Evolutionary conservation across 30 jellyfish, hydroid and myxozoan species (phyloP).

Genomic region (Aurelia sp.): DNA sequence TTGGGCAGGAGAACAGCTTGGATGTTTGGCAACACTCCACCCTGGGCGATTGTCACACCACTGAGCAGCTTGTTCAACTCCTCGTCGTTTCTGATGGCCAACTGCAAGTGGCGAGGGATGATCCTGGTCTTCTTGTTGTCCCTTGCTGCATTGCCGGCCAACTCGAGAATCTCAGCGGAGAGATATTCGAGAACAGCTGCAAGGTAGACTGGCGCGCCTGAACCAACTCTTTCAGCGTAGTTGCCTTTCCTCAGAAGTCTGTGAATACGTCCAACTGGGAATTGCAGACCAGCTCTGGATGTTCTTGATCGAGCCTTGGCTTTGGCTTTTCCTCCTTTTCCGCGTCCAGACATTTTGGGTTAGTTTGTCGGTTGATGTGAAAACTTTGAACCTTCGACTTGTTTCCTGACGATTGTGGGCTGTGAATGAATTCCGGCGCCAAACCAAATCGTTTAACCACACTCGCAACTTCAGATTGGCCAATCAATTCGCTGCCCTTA

Average conservation of each 20-base stretch:
- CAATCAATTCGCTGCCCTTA: too few relatives aligned
- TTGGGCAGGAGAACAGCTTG: conserved; percentile 96
- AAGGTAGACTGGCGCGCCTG: conserved; percentile 95
- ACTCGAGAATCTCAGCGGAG: conserved; percentile 94
- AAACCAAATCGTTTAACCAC: too few relatives aligned
- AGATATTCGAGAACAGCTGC: conserved; percentile 96
- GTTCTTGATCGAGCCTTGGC: conserved; percentile 85
- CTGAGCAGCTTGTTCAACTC: conserved; percentile 89
- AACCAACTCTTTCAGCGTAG: conserved; percentile 90
- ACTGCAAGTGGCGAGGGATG: conserved; percentile 92
- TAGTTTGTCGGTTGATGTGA: background rate
- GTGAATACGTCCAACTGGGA: conserved; percentile 96
- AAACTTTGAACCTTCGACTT: too few relatives aligned
- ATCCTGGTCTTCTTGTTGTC: conserved; percentile 91
- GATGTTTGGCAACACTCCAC: conserved; percentile 96
- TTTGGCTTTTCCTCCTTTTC: conserved; percentile 90
- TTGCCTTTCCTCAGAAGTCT: conserved; percentile 84
- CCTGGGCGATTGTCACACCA: conserved; percentile 97
- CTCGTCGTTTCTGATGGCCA: conserved; percentile 96
- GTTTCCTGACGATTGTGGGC: too few relatives aligned
- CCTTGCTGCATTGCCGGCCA: conserved; percentile 99
- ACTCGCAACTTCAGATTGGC: too few relatives aligned
- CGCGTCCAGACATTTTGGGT: conserved; percentile 92
- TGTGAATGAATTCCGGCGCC: too few relatives aligned
- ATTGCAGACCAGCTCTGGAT: conserved; percentile 93